A percentile compares a stretch with the other conserved stretches of the same genome.
Conservation (phyloP, 1,140 invertebrate species). For the Sarcophaga peregrina region DNA sequence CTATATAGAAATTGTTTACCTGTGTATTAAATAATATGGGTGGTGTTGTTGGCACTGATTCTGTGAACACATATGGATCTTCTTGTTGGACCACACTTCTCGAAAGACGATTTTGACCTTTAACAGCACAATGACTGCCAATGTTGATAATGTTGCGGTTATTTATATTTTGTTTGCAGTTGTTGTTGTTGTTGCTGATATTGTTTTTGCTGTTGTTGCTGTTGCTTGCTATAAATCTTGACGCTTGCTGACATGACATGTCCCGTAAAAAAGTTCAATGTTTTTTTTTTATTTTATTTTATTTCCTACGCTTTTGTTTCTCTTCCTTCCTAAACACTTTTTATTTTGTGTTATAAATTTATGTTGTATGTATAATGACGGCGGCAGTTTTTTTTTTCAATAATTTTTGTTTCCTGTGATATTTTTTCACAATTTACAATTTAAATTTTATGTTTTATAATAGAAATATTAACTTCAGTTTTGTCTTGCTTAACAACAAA, state of each 20-base stretch:
- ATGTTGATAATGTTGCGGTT: conserved; percentile 42
- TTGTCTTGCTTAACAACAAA: background rate
- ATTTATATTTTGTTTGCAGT: conserved; percentile 7
- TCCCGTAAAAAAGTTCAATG: conserved; percentile 52
- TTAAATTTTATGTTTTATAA: background rate
- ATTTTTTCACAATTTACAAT: background rate
- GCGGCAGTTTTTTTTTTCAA: background rate
- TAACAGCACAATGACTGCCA: conserved; percentile 43
- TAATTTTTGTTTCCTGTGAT: background rate
- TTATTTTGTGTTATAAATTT: background rate
- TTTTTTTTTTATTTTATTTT: conserved; percentile 23
- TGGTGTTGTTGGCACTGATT: conserved; percentile 62
- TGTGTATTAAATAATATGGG: conserved; percentile 66
- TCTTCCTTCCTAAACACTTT: background rate
- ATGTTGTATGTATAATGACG: no score
- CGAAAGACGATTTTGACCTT: conserved; percentile 48
- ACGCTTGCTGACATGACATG: conserved; percentile 67
- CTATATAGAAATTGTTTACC: conserved; percentile 44
- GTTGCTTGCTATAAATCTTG: conserved; percentile 59
- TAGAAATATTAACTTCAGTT: background rate
- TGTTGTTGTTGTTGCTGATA: conserved; percentile 45
- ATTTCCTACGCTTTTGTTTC: background rate
- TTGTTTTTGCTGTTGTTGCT: conserved; percentile 32
- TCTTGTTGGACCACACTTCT: conserved; percentile 49
- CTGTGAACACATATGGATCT: conserved; percentile 66